Base-by-base conservation (phyloP, 2,113 vertebrate species). In the Pitta sordida region DNA sequence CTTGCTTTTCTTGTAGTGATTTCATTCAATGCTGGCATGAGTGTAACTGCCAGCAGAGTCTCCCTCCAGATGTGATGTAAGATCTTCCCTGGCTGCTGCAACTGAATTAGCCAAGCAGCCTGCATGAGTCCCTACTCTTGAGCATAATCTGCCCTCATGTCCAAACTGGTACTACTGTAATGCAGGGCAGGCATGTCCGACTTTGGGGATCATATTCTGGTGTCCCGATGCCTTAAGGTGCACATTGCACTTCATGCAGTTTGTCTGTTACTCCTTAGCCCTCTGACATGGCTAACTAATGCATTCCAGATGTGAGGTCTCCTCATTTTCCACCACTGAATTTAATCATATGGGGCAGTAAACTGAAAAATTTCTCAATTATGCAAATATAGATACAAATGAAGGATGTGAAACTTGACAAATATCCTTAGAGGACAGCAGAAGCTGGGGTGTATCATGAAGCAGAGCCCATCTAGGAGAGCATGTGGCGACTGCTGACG, bases 231-330 rank as follows among this genome's bases (percentile, higher is more conserved):
- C 41, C 34, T n/a, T 3, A 23, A 0, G 0, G 13, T 49, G 73
- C 13, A 17, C 52, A 13, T 55, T 0, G 0, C 34, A 10, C 8
- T 70, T 0, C 0, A 14, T 46, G 26, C 9, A 43, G 11, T 43
- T 59, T 56, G 11, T 37, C 17, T 79, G 26, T 39, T 56, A 51
- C 10, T 79, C 60, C 49, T 73, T 63, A 60, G 21, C 36, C 11
- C 51, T 77, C 64, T 6, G 7, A 69, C 10, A 17, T 11, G 15
- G 41, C 32, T 39, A 91, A 56, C 14, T 52, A 60, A 56, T 7
- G 48, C 29, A 23, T 26, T 29, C 27, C 4, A 11, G 37, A 46
- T 78, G 32, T 11, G 27, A 3, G 1, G 4, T 53, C 26, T 77
- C 34, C 55, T 86, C 46, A 53, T 73, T 83, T 88, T 51, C 51